Conservation (phyloP, 1,140 invertebrate species). For the Ladona fulva region DNA sequence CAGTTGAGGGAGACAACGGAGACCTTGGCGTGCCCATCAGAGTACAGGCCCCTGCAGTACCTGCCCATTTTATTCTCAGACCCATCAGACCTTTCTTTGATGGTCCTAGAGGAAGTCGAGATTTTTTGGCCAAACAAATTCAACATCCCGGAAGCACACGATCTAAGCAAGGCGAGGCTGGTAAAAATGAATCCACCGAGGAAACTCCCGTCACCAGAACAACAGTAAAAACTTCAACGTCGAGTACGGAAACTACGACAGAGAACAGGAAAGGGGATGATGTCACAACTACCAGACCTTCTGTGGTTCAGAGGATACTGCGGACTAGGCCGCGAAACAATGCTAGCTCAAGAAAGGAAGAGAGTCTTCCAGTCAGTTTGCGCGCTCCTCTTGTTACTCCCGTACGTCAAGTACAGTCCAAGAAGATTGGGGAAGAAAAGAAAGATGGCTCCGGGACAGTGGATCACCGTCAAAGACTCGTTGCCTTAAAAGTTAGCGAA, state of each 20-base stretch:
- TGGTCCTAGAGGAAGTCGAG: not conserved
- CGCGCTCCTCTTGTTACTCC: not conserved
- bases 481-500: not conserved
- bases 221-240: not conserved
- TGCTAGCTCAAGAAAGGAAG: not conserved
- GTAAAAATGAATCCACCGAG: not conserved
- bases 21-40: not conserved
- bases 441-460: not conserved
- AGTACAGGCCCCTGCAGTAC: not conserved
- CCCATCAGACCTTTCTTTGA: not conserved
- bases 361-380: not conserved
- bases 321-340: not conserved
- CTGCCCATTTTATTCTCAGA: not conserved
- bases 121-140: not conserved
- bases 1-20: too few species aligned
- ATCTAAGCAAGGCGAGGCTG: not conserved
- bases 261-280: not conserved
- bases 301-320: not conserved
- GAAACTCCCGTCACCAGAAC: not conserved
- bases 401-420: not conserved
- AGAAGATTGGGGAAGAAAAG: not conserved
- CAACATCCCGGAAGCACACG: not conserved
- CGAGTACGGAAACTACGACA: not conserved
- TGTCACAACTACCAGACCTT: not conserved
- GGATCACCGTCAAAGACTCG: not conserved